phyloP scores from a whole-genome alignment of 2,113 vertebrate genomes.

The Chrysochloris asiatica region DNA sequence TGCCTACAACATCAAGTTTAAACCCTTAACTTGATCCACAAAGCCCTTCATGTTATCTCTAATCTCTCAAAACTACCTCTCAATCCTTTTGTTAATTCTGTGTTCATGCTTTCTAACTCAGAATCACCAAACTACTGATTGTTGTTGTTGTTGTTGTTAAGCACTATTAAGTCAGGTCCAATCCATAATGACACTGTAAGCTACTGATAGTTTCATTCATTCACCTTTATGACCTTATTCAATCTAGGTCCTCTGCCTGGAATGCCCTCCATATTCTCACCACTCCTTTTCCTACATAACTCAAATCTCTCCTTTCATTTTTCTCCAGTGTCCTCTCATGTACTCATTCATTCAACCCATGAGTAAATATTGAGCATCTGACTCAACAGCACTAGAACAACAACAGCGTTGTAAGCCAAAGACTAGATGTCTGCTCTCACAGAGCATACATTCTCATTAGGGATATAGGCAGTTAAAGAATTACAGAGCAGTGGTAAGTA shows the following conservation, averaged over 20 bases:
- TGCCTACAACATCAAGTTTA: not conserved
- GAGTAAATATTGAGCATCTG: not conserved
- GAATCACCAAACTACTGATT: not conserved
- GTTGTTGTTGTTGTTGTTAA: too few species aligned
- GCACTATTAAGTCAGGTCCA: too few species aligned
- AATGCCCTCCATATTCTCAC: not conserved
- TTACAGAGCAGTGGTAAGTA: not conserved
- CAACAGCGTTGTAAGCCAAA: not conserved
- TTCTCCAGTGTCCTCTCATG: not conserved
- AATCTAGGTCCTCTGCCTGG: not conserved
- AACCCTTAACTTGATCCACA: not conserved
- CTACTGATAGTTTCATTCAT: not conserved
- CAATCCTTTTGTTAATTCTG: not conserved
- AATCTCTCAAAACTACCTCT: conserved; percentile 10
- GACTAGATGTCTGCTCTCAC: not conserved
- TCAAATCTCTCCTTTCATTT: not conserved
- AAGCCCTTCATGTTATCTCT: not conserved
- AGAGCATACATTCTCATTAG: not conserved
- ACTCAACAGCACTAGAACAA: too few species aligned
- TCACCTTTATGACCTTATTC: not conserved
- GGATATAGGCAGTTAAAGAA: not conserved
- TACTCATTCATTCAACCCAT: not conserved
- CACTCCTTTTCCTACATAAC: not conserved
- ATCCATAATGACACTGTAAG: too few species aligned
- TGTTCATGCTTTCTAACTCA: not conserved